Base-by-base conservation (phyloP, 2,888 invertebrate genomes). In the Drosophila neonasuta region DNA sequence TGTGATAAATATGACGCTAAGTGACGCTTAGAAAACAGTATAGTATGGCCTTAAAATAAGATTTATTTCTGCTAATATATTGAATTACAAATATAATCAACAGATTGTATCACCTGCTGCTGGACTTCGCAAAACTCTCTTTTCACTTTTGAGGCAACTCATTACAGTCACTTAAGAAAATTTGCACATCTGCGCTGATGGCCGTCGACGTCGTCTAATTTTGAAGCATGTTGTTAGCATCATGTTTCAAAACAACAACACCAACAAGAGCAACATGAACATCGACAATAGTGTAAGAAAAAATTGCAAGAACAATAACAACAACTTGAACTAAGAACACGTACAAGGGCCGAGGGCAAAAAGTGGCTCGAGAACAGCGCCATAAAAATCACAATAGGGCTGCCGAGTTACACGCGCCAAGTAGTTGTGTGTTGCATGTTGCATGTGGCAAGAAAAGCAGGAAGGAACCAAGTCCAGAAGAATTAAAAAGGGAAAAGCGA, bases 371-470 rank as follows among this genome's bases (percentile, higher is more conserved):
- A 65, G 62, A 65, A 51, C 74, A 84, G 77, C 81, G 81, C 76
- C 81, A 81, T 85, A 85, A 81, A 81, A 82, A 68, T 55, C 67
- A 82, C 78, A 80, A 81, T 77, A 77, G 79, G 71, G 77, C 81
- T 81, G 81, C 79, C 68, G 78, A 49, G 82, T 82, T 80, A 82
- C 82, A 75, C 82, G 78, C 75, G 75, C 70, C 76, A 62, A 67
- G 54, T 24, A 6, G 24, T 24, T 24, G 24, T 24, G 24, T 34
- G 17, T 34, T 34, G 55, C 45, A 44, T 13, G 55, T 34, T n/a
- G 34, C 32, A 55, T 13, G 50, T 34, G 2, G 77, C 62, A 59
- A 56, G 60, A 62, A 64, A 68, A 65, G 54, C 63, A 68, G 71
- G 70, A 74, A 79, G 63, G 74, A 76, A 65, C 44, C 52, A 51